Evolutionary conservation across 1,140 invertebrate species (phyloP).

Genomic region (Monomorium pharaonis): DNA sequence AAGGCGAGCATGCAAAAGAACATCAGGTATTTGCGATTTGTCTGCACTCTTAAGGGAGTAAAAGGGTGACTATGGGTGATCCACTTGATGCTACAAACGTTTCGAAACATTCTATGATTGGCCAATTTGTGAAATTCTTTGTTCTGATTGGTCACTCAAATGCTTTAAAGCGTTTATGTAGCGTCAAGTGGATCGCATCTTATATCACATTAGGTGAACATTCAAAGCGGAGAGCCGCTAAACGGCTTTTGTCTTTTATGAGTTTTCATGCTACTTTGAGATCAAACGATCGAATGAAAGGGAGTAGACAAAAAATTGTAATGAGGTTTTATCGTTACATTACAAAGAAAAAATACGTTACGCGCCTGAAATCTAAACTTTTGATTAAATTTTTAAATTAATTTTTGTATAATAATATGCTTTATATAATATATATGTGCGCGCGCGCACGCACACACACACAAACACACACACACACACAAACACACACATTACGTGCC

Average conservation of each 20-base stretch:
- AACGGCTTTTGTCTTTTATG: constrained; percentile 68
- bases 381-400: background rate
- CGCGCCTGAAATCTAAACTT: background rate
- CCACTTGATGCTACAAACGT: too few relatives aligned
- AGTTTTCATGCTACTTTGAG: constrained; percentile 55
- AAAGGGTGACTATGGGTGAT: constrained; percentile 63
- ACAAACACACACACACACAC: too few relatives aligned
- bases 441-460: too few relatives aligned
- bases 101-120: too few relatives aligned
- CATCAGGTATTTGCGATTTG: constrained; percentile 71
- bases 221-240: constrained; percentile 50
- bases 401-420: background rate
- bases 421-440: background rate
- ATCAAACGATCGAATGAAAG: constrained; percentile 66
- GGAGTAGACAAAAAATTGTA: constrained; percentile 47
- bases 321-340: constrained; percentile 10
- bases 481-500: too few relatives aligned
- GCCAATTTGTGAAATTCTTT: too few relatives aligned
- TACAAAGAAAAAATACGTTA: background rate
- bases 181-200: too few relatives aligned
- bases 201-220: constrained; percentile 67
- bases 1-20: constrained; percentile 61
- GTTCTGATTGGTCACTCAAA: too few relatives aligned
- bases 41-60: constrained; percentile 54
- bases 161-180: too few relatives aligned